These are phyloP conservation scores for Xylota sylvarum DNA, from an alignment of 2,888 invertebrate species.

Conservation along the genomic window DNA sequence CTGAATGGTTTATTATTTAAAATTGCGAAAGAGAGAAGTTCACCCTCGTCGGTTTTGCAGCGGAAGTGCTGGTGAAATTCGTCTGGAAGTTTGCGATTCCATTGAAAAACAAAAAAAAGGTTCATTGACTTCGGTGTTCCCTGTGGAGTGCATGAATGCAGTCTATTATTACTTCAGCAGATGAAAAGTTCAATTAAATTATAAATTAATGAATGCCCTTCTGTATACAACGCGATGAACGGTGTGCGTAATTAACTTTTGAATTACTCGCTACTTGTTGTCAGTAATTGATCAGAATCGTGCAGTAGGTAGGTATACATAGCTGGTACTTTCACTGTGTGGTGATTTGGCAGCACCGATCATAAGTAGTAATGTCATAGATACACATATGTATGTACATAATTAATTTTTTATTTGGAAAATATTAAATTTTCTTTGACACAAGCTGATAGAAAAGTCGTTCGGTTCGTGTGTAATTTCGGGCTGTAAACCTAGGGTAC, in stretches of 20 bases:
- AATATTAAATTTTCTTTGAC: too few relatives aligned
- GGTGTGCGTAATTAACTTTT: neutral
- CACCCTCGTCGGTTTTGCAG: conserved; percentile 3
- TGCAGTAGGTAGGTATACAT: too few relatives aligned
- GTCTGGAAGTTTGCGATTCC: conserved; percentile 30
- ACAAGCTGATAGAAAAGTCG: too few relatives aligned
- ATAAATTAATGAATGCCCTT: neutral
- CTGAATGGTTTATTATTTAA: neutral
- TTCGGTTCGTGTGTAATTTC: too few relatives aligned
- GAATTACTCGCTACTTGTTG: neutral
- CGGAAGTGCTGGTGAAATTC: conserved; percentile 21
- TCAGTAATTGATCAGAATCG: neutral
- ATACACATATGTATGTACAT: too few relatives aligned
- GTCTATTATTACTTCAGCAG: conserved; percentile 1
- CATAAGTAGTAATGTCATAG: too few relatives aligned
- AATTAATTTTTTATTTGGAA: too few relatives aligned
- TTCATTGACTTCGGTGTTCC: conserved; percentile 7
- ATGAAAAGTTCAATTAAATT: conserved; percentile 1
- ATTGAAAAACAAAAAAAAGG: conserved; percentile 4
- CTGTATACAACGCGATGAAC: neutral
- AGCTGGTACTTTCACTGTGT: neutral
- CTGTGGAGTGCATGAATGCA: neutral
- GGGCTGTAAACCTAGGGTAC: too few relatives aligned
- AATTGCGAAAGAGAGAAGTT: neutral
- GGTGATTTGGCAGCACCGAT: too few relatives aligned